Base-by-base conservation (phyloP, 1,140 invertebrate species). In the Aphidius ervi region DNA sequence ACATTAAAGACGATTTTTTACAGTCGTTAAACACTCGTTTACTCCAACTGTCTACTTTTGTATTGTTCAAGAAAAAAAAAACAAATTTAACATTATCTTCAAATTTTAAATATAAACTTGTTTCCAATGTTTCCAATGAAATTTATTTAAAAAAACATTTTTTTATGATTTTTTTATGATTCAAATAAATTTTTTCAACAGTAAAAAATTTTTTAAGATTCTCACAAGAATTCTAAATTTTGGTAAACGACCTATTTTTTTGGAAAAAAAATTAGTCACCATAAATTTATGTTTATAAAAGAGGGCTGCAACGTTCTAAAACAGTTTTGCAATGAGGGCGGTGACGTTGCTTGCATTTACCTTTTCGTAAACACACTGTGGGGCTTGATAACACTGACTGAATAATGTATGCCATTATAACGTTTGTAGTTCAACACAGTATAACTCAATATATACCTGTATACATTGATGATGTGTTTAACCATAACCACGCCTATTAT, bases 21-120 rank as follows among this genome's bases (percentile, higher is more conserved):
- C 42, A 52, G 63, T 71, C 73, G 70, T 78, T 80, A 78, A 73
- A 77, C 75, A 80, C 76, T 68, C 76, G 69, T 78, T 80, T 73
- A 78, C 65, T 74, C 71, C 75, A 74, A 79, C 76, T 71, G 69
- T 70, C 2, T 31, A 31, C 1, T 31, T 31, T 31, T 31, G 23
- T 31, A 31, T 31, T 31, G 2, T 31, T 31, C 23, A 31, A 23
- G 23, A 23, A 23, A 3, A 31, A 31, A 31, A 31, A 31, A 31
- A 31, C 23, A 31, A 31, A 31, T 31, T 31, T 3, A 31, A 31
- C 23, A 31, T 31, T 31, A 3, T 31, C 23, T 31, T 31, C 23
- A n/a, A 48, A 48, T 6, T 48, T 6, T 48, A 9, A 48, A n/a
- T 7, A 45, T 2, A 45, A 45, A 45, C 46, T n/a, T 6, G 4